Percentiles rank a stretch among this genome's conserved stretches.
Evolutionary conservation across 2,888 invertebrate genomes (phyloP).

Genomic region (Harmothoe impar): DNA sequence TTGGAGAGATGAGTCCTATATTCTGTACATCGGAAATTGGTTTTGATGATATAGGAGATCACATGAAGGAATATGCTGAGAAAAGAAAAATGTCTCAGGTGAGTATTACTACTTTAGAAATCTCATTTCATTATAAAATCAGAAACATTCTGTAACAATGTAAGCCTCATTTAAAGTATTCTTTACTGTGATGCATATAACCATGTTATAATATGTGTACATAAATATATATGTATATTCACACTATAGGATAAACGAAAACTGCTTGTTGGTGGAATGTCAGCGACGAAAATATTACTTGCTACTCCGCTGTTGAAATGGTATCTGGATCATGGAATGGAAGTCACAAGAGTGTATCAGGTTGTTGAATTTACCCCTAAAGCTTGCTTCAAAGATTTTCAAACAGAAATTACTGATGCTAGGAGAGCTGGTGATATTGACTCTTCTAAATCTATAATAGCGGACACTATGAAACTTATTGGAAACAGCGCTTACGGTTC

Average conservation of each 20-base stretch:
- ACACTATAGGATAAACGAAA: not conserved
- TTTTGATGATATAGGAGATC: not conserved
- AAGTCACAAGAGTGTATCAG: no score
- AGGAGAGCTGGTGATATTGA: constrained; percentile 53
- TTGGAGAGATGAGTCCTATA: not conserved
- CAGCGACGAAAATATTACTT: constrained; percentile 42
- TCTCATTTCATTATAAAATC: not conserved
- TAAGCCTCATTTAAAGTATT: no score
- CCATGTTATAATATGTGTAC: not conserved
- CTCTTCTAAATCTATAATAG: constrained; percentile 42
- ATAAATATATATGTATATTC: no score
- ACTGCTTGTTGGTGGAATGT: constrained; percentile 47
- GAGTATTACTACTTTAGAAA: no score
- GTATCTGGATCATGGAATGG: no score
- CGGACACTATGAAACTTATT: constrained; percentile 62
- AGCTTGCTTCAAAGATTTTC: constrained; percentile 50
- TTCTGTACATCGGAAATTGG: not conserved
- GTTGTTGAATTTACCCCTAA: not conserved
- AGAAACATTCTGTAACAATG: no score
- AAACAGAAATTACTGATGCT: constrained; percentile 22
- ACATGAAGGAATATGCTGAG: not conserved
- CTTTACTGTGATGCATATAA: no score
- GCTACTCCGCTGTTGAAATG: not conserved
- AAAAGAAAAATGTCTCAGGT: not conserved
- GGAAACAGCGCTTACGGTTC: no score